Evolutionary conservation across 2,797 vertebrate species (phyloP), one percentile per base, ranked within the genome.

Genomic region (Mallotus villosus): DNA sequence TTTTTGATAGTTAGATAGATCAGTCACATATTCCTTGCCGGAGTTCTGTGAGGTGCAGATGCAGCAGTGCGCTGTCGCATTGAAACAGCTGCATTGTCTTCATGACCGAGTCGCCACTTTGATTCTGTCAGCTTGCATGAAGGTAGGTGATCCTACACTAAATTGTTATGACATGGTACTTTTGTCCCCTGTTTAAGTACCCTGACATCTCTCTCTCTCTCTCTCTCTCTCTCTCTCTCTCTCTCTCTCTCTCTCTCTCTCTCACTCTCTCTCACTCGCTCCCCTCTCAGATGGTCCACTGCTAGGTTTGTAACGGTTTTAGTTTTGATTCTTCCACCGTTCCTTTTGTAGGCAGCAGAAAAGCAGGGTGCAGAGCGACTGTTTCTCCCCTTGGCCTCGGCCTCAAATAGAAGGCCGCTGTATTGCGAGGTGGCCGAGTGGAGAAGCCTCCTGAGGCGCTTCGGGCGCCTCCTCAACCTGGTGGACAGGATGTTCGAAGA

Each of bases 401-500:
- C 79, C 41, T 16, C 24, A 0, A 12, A n/a, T 27, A 64, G 78
- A 5, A 64, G 81, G 71, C 76, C 62, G 60, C 58, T 70, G 17
- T 81, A 89, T 70, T 77, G 76, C 17, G 82, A 89, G 70, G 46
- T 88, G 63, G 77, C 85, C 12, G 37, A 72, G 22, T 88, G 79
- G 69, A 72, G 84, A 22, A 74, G 17, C 27, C 59, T 91, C 17
- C 72, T 89, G 57, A 72, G 80, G 19, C 75, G 25, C 0, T 77
- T 85, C 24, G 25, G 72, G 46, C 80, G 72, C 5, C 91, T 91
- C 76, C 73, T 91, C 22, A 74, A 22, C 16, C 75, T 92, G 61
- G 69, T 88, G 16, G 91, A 92, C 76, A 80, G 66, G 70, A 70
- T 92, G 5, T 91, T 92, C 72, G 87, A 90, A 74, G 87, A 91